Percentiles rank a stretch among this genome's conserved stretches.
Conservation (phyloP, 2,797 vertebrate genomes). For the Mormyrus hasselquistii region DNA sequence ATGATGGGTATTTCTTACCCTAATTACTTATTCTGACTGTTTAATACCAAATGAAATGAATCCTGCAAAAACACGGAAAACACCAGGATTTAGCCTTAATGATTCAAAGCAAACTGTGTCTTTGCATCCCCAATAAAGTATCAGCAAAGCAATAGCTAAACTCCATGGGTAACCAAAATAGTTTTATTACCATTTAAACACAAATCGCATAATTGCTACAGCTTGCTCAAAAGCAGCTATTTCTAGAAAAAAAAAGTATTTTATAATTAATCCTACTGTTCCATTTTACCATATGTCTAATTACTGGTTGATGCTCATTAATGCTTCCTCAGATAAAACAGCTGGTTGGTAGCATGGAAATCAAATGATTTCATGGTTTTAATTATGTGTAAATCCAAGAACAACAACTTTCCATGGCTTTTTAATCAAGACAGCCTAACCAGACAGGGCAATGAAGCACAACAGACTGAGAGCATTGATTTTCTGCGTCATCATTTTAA, state of each 20-base stretch:
- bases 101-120: background rate
- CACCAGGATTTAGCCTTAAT: background rate
- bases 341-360: slow-evolving; percentile 7
- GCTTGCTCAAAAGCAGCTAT: background rate
- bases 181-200: background rate
- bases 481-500: background rate
- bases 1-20: background rate
- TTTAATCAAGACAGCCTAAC: background rate
- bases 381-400: background rate
- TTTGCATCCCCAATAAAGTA: background rate
- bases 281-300: background rate
- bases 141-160: background rate
- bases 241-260: background rate
- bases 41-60: background rate
- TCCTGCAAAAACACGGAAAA: background rate
- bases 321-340: background rate
- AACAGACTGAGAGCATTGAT: background rate
- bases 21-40: background rate
- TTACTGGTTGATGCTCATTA: slow-evolving; percentile 5
- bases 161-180: background rate
- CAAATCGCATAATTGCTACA: background rate
- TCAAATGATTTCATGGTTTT: slow-evolving; percentile 1
- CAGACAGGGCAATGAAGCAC: background rate
- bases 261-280: slow-evolving; percentile 4
- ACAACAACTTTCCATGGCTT: background rate